A percentile compares a stretch with the other conserved stretches of the same genome.
These are phyloP conservation scores for Danio choprae DNA, from an alignment of 2,797 vertebrate genomes.

Conservation along the genomic window DNA sequence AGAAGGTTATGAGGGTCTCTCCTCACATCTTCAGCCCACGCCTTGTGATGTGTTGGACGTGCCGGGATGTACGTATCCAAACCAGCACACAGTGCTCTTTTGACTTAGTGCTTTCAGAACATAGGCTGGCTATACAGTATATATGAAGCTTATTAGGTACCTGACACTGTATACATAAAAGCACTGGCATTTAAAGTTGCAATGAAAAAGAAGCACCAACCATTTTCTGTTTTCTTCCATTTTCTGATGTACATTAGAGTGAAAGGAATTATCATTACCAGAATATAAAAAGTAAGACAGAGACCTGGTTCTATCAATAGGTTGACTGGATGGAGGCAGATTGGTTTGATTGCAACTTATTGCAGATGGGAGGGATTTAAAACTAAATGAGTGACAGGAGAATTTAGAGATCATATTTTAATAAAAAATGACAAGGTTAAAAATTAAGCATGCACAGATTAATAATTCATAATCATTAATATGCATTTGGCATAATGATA, in stretches of 20 bases:
- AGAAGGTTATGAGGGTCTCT: conserved; percentile 12
- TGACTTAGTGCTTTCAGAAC: background rate
- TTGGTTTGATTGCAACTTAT: background rate
- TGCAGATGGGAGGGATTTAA: background rate
- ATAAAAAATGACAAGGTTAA: background rate
- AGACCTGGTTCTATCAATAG: background rate
- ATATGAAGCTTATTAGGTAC: background rate
- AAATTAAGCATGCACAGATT: background rate
- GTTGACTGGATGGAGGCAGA: background rate
- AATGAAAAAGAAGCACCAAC: background rate
- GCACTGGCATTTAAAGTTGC: background rate
- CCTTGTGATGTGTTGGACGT: conserved; percentile 16
- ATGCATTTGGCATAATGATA: background rate
- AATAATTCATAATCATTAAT: background rate
- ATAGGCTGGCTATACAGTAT: background rate
- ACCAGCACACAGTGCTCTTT: background rate
- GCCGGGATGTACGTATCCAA: conserved; percentile 13
- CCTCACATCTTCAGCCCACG: conserved; percentile 24
- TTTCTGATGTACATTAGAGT: background rate
- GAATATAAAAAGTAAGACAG: background rate
- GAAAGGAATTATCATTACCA: background rate
- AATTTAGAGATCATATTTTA: background rate
- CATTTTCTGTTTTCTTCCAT: background rate
- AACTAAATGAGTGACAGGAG: background rate
- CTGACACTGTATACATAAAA: background rate